Conservation (phyloP, 2,888 invertebrate genomes). For the Drosophila anomalata region DNA sequence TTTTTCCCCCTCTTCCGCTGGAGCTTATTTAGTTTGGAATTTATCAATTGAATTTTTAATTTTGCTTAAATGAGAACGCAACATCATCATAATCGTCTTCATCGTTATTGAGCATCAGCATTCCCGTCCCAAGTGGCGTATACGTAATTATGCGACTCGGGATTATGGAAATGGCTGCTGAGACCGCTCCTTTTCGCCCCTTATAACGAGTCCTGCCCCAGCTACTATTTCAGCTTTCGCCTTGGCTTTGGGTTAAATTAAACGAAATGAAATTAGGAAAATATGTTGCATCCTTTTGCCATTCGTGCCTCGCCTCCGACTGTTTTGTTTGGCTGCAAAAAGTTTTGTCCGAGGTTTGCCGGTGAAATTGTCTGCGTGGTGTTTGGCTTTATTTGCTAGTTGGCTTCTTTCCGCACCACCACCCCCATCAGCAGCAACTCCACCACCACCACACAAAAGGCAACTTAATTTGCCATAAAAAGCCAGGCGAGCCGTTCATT, state of each 20-base stretch:
- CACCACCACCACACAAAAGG: conserved; percentile 28
- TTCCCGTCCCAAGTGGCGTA: conserved; percentile 61
- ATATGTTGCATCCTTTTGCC: conserved; percentile 66
- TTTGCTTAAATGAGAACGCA: conserved; percentile 49
- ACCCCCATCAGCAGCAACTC: not conserved
- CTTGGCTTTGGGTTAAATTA: conserved; percentile 39
- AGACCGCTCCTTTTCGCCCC: conserved; percentile 7
- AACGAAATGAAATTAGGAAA: conserved; percentile 74
- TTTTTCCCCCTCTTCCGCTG: conserved; percentile 4
- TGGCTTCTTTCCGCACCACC: conserved; percentile 20
- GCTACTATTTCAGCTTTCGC: conserved; percentile 21
- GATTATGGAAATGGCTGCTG: conserved; percentile 63
- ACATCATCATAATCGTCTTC: conserved; percentile 28
- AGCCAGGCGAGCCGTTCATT: conserved; percentile 65
- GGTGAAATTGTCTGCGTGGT: conserved; percentile 55
- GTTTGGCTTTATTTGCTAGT: conserved; percentile 60
- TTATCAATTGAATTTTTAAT: conserved; percentile 73
- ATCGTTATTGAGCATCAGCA: conserved; percentile 4
- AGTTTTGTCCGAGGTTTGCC: conserved; percentile 45
- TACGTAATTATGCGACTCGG: conserved; percentile 69
- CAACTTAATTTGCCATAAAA: conserved; percentile 76
- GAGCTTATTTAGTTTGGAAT: conserved; percentile 43
- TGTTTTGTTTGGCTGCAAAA: conserved; percentile 40
- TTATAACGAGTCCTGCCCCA: not conserved
- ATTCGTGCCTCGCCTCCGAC: conserved; percentile 40